A percentile compares a stretch with the other conserved stretches of the same genome.
These are phyloP conservation scores for Periparus ater DNA, from an alignment of 2,797 vertebrate genomes.

Conservation along the genomic window DNA sequence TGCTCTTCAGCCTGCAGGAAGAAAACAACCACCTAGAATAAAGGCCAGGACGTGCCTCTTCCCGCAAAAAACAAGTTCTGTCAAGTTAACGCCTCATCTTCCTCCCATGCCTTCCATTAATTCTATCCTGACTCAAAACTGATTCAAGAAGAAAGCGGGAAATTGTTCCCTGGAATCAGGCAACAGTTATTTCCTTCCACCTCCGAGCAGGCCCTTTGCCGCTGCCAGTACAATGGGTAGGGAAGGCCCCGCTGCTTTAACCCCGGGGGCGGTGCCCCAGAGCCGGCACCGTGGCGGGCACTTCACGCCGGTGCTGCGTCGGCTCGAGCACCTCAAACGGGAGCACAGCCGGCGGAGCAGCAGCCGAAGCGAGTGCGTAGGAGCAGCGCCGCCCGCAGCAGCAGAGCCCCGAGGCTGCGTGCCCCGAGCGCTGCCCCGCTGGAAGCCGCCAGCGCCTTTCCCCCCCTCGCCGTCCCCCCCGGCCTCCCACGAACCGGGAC, in stretches of 20 bases:
- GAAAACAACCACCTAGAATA: background rate
- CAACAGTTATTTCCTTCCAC: accelerated
- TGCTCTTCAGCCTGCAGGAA: background rate
- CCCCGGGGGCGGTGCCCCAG: too few species aligned
- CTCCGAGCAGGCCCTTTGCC: background rate
- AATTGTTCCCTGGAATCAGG: accelerated
- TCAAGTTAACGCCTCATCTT: background rate
- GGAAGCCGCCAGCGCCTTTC: accelerated
- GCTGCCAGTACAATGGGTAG: accelerated
- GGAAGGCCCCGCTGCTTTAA: background rate
- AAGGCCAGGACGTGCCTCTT: too few species aligned
- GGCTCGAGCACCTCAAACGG: accelerated
- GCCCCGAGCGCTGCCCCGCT: accelerated
- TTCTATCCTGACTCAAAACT: too few species aligned
- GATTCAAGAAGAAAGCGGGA: too few species aligned
- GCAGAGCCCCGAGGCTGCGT: accelerated
- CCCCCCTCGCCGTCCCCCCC: background rate
- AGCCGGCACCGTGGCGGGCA: background rate
- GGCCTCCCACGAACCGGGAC: background rate
- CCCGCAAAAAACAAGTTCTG: background rate
- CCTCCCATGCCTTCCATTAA: accelerated
- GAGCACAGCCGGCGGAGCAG: accelerated
- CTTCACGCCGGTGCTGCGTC: background rate
- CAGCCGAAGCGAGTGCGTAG: accelerated
- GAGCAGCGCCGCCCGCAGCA: background rate